Evolutionary conservation across 2,888 invertebrate genomes (phyloP).

Genomic region (Antitype chi): DNA sequence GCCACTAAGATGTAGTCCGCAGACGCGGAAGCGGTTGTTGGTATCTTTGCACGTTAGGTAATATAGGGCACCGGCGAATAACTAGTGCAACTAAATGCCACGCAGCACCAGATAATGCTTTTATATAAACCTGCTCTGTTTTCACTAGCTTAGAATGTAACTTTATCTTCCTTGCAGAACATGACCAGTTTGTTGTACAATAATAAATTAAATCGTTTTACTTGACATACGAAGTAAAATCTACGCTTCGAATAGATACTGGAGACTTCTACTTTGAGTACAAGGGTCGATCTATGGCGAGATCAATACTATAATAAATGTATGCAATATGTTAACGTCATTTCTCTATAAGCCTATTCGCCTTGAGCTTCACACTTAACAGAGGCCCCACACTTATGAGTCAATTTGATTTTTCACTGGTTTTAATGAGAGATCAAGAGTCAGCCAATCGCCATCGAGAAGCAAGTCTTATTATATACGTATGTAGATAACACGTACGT

Average conservation of each 20-base stretch:
- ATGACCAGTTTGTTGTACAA: slow-evolving; percentile 53
- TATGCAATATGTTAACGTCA: slow-evolving; percentile 17
- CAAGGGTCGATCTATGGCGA: background rate
- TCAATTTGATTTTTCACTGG: slow-evolving; percentile 58
- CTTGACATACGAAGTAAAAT: slow-evolving; percentile 38
- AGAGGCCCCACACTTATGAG: slow-evolving; percentile 52
- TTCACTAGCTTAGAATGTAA: slow-evolving; percentile 53
- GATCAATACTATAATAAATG: slow-evolving; percentile 12
- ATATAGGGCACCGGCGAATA: slow-evolving; percentile 70
- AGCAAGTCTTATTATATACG: slow-evolving; percentile 15
- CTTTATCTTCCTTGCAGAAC: slow-evolving; percentile 50
- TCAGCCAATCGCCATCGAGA: slow-evolving; percentile 43
- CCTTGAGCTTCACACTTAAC: slow-evolving; percentile 49
- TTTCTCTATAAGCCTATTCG: slow-evolving; percentile 17
- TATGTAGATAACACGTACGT: slow-evolving; percentile 20
- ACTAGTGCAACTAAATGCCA: slow-evolving; percentile 71
- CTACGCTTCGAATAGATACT: background rate
- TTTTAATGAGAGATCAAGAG: slow-evolving; percentile 51
- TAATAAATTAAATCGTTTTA: slow-evolving; percentile 44
- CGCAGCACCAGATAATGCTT: slow-evolving; percentile 58
- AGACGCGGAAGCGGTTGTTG: slow-evolving; percentile 69
- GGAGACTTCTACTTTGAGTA: slow-evolving; percentile 4
- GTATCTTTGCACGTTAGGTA: slow-evolving; percentile 68
- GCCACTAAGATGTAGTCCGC: slow-evolving; percentile 71
- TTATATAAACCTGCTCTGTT: slow-evolving; percentile 62